phyloP scores from a whole-genome alignment of 2,888 invertebrate genomes.

The Tortrix viridana region DNA sequence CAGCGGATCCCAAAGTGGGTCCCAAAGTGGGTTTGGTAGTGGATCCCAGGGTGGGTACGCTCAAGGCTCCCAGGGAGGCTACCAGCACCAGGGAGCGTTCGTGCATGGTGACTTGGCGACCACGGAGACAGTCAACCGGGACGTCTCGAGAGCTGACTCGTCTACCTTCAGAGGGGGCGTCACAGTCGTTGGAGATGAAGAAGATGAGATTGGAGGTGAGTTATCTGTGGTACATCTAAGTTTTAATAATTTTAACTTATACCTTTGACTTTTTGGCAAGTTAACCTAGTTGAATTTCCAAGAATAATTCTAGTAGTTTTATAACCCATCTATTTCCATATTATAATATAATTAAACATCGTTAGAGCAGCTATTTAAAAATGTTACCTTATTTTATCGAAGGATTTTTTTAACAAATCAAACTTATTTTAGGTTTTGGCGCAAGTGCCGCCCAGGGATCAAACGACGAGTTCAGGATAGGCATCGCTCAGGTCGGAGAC shows the following conservation, averaged over 20 bases:
- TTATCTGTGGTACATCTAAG: neutral
- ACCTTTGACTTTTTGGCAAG: too few relatives aligned
- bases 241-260: neutral
- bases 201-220: constrained; percentile 63
- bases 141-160: constrained; percentile 73
- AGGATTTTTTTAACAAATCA: neutral
- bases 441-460: constrained; percentile 67
- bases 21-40: constrained; percentile 9
- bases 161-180: constrained; percentile 61
- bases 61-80: constrained; percentile 26
- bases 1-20: constrained; percentile 13
- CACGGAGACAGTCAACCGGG: constrained; percentile 77
- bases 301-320: too few relatives aligned
- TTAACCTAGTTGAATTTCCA: too few relatives aligned
- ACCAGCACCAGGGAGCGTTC: constrained; percentile 56
- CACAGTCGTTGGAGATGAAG: constrained; percentile 68
- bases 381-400: too few relatives aligned
- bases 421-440: constrained; percentile 52
- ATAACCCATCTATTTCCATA: too few relatives aligned
- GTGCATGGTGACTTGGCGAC: constrained; percentile 74
- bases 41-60: neutral
- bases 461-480: constrained; percentile 72
- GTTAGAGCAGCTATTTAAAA: too few relatives aligned
- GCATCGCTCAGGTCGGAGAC: constrained; percentile 61
- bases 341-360: too few relatives aligned